These are phyloP conservation scores for Agrilus biguttatus DNA, from an alignment of 2,888 invertebrate species.

Conservation along the genomic window DNA sequence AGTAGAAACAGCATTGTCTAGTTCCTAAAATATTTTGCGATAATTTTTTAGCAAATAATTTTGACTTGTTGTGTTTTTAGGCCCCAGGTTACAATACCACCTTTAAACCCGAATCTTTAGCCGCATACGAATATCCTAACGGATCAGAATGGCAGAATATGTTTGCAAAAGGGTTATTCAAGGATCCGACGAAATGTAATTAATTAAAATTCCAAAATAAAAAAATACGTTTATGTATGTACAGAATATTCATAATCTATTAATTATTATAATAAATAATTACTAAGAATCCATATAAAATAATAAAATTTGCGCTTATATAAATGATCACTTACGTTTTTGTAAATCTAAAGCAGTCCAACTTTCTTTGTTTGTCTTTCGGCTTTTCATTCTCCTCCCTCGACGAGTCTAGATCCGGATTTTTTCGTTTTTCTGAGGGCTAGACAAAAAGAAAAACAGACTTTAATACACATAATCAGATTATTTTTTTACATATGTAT, in stretches of 20 bases:
- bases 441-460: slow-evolving; percentile 1
- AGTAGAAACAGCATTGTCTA: too few species aligned
- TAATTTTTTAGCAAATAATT: not conserved
- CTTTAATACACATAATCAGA: too few species aligned
- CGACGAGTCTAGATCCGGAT: slow-evolving; percentile 20
- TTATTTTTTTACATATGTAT: too few species aligned
- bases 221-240: too few species aligned
- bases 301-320: too few species aligned
- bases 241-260: too few species aligned
- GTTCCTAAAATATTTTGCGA: too few species aligned
- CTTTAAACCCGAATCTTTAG: slow-evolving; percentile 52
- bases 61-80: slow-evolving; percentile 28
- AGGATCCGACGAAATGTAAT: slow-evolving; percentile 27
- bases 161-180: slow-evolving; percentile 45
- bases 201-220: too few species aligned
- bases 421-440: slow-evolving; percentile 23
- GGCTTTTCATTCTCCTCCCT: slow-evolving; percentile 17
- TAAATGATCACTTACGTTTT: slow-evolving; percentile 7
- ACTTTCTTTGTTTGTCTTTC: slow-evolving; percentile 33
- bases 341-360: slow-evolving; percentile 31
- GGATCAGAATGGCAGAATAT: slow-evolving; percentile 66
- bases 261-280: too few species aligned
- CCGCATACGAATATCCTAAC: slow-evolving; percentile 57
- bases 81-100: slow-evolving; percentile 71
- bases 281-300: too few species aligned